Evolutionary conservation across 2,113 vertebrate species (phyloP).

Genomic region (Eolophus roseicapilla): DNA sequence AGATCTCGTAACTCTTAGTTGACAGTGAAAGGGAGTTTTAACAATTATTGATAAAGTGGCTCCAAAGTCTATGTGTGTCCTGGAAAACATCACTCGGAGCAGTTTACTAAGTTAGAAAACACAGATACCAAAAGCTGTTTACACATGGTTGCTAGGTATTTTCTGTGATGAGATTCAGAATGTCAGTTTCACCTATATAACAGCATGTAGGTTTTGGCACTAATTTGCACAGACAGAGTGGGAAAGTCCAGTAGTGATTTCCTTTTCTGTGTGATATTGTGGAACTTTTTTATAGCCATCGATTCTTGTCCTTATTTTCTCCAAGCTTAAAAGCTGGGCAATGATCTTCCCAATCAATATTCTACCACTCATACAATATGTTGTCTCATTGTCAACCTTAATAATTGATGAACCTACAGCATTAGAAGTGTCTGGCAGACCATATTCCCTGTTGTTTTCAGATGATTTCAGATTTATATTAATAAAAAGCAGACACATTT

Average conservation of each 20-base stretch:
- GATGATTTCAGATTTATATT: neutral
- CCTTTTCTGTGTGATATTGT: neutral
- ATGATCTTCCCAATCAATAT: neutral
- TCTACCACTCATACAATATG: neutral
- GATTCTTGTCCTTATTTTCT: neutral
- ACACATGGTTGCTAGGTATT: neutral
- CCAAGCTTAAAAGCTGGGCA: neutral
- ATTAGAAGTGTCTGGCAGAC: neutral
- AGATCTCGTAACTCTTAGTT: neutral
- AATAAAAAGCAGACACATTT: neutral
- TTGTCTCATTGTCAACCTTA: neutral
- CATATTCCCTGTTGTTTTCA: neutral
- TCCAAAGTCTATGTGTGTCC: neutral
- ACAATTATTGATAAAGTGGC: neutral
- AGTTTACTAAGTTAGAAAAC: neutral
- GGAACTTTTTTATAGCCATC: neutral
- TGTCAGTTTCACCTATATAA: neutral
- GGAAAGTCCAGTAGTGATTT: neutral
- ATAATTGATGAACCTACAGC: neutral
- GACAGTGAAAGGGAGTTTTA: neutral
- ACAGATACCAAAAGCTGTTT: neutral
- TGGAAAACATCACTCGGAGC: neutral
- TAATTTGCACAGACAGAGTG: neutral
- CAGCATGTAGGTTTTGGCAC: neutral
- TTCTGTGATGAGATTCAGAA: constrained; percentile 4